phyloP scores from a whole-genome alignment of 2,888 invertebrate species.

The Oscheius onirici region DNA sequence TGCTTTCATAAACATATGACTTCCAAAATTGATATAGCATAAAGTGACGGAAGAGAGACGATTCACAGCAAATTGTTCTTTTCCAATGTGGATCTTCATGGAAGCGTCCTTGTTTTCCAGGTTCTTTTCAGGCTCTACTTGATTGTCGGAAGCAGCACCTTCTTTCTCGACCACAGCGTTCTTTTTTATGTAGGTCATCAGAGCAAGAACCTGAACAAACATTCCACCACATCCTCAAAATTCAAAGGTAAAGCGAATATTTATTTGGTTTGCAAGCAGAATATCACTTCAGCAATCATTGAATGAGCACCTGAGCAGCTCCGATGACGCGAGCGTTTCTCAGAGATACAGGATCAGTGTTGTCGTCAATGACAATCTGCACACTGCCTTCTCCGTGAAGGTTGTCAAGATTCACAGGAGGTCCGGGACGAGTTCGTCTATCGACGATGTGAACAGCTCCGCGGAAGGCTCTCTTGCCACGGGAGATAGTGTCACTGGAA shows the following conservation, averaged over 20 bases:
- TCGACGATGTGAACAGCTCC: neutral
- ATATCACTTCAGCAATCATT: neutral
- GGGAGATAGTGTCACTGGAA: too few relatives aligned
- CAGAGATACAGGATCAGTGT: neutral
- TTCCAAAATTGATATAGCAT: too few relatives aligned
- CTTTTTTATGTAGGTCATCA: conserved; percentile 41
- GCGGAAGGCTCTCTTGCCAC: neutral
- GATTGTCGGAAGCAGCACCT: neutral
- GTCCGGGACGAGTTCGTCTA: neutral
- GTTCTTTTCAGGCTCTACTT: neutral
- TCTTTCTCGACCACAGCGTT: conserved; percentile 28
- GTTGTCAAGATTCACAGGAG: neutral
- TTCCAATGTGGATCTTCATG: neutral
- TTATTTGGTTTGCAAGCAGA: too few relatives aligned
- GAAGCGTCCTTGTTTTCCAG: neutral
- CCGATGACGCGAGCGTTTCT: neutral
- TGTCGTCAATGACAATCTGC: neutral
- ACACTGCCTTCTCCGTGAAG: neutral
- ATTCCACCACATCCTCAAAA: too few relatives aligned
- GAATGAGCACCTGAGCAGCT: neutral
- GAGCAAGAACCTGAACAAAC: conserved; percentile 36
- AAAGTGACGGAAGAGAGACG: conserved; percentile 46
- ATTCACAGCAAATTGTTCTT: conserved; percentile 36
- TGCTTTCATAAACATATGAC: too few relatives aligned
- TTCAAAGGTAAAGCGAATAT: too few relatives aligned